Percentiles rank a stretch among this genome's conserved stretches.
Conservation (phyloP, 1,140 invertebrate genomes). For the Dysdera silvatica region DNA sequence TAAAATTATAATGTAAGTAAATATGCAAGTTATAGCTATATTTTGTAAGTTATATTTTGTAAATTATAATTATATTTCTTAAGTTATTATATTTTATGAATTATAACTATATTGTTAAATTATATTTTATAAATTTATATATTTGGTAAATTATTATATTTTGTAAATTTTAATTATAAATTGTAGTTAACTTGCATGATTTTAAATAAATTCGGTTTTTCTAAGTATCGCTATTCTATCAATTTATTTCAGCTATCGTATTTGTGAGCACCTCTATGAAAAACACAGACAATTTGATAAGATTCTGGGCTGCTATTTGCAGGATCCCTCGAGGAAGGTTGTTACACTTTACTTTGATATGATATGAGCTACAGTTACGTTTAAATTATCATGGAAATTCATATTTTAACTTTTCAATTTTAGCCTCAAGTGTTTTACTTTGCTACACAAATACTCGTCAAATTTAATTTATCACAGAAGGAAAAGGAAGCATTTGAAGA, state of each 20-base stretch:
- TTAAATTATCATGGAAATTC: background rate
- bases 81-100: too few relatives aligned
- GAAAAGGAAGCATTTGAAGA: constrained; percentile 37
- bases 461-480: constrained; percentile 34
- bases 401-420: constrained; percentile 29
- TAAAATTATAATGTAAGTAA: too few relatives aligned
- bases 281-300: constrained; percentile 50
- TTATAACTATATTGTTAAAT: too few relatives aligned
- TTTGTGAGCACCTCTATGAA: constrained; percentile 56
- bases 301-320: constrained; percentile 53
- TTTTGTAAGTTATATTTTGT: too few relatives aligned
- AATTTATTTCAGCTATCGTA: constrained; percentile 49
- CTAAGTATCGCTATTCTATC: background rate
- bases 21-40: too few relatives aligned
- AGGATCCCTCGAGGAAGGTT: constrained; percentile 50
- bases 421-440: constrained; percentile 45
- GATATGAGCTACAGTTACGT: background rate
- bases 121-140: too few relatives aligned
- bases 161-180: constrained; percentile 18
- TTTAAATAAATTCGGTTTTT: background rate
- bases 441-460: constrained; percentile 42
- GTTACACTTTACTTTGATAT: background rate
- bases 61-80: too few relatives aligned
- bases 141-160: constrained; percentile 11
- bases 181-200: constrained; percentile 3